These are phyloP conservation scores for Habroteleia sp. DNA, from an alignment of 2,888 invertebrate genomes.

Conservation along the genomic window DNA sequence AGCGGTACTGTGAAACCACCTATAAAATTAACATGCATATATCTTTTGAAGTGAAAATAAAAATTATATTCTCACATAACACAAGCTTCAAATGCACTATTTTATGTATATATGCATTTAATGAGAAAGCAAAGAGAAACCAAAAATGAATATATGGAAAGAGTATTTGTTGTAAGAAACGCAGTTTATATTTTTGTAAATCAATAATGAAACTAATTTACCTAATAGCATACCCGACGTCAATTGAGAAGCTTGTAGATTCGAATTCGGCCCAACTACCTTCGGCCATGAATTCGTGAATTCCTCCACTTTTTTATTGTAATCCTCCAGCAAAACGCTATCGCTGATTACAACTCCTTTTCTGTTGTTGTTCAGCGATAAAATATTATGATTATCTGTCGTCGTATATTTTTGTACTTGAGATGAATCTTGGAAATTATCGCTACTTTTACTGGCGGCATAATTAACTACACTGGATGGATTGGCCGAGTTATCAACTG, in stretches of 20 bases:
- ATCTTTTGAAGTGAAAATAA: no score
- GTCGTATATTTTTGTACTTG: neutral
- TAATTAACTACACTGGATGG: conserved; percentile 15
- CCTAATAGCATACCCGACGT: conserved; percentile 22
- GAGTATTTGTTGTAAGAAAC: no score
- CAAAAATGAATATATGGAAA: no score
- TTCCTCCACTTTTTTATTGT: conserved; percentile 72
- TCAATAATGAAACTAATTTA: conserved; percentile 13
- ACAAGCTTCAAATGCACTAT: no score
- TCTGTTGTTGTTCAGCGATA: conserved; percentile 36
- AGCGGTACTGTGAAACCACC: conserved; percentile 15
- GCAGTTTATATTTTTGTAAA: no score
- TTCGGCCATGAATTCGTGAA: conserved; percentile 75
- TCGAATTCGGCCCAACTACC: conserved; percentile 28
- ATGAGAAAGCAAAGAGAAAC: no score
- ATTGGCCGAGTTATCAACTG: conserved; percentile 2
- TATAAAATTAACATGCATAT: no score
- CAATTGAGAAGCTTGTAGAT: conserved; percentile 23
- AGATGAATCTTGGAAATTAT: conserved; percentile 5
- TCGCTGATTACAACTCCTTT: conserved; percentile 73
- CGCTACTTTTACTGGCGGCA: neutral
- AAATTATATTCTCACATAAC: no score
- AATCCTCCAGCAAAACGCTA: conserved; percentile 72
- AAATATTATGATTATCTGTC: neutral
- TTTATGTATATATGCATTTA: no score